These are phyloP conservation scores for Lottia scabra DNA, from an alignment of 2,888 invertebrate genomes.

Conservation along the genomic window DNA sequence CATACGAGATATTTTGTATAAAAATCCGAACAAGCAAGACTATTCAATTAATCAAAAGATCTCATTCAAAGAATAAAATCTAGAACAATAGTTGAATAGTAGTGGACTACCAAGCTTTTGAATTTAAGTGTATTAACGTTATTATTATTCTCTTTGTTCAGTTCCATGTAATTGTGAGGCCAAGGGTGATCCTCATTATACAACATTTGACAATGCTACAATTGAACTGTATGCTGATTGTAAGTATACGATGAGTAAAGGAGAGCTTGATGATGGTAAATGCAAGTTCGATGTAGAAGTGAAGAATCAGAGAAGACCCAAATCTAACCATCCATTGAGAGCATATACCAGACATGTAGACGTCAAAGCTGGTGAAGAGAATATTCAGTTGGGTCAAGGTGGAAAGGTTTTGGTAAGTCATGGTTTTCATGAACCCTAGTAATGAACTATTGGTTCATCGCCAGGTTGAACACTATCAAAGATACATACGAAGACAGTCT, in stretches of 20 bases:
- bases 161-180: slow-evolving; percentile 24
- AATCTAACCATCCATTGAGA: slow-evolving; percentile 8
- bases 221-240: slow-evolving; percentile 26
- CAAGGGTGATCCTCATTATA: slow-evolving; percentile 34
- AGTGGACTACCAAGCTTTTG: too few species aligned
- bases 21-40: too few species aligned
- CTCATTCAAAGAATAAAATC: too few species aligned
- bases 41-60: too few species aligned
- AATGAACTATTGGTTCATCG: too few species aligned
- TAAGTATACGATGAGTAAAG: slow-evolving; percentile 28
- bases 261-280: neutral
- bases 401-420: slow-evolving; percentile 17
- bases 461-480: too few species aligned
- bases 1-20: too few species aligned
- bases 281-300: slow-evolving; percentile 26
- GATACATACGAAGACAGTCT: too few species aligned
- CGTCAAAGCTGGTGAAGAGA: slow-evolving; percentile 7
- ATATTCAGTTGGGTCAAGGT: slow-evolving; percentile 10
- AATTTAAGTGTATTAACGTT: too few species aligned
- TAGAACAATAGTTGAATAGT: too few species aligned
- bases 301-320: slow-evolving; percentile 22
- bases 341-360: slow-evolving; percentile 20
- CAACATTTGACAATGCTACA: slow-evolving; percentile 27
- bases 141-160: neutral
- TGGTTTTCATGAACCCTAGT: too few species aligned